Evolutionary conservation across 1,140 invertebrate genomes (phyloP), one percentile per base, ranked within the genome.

Genomic region (Araneus ventricosus): DNA sequence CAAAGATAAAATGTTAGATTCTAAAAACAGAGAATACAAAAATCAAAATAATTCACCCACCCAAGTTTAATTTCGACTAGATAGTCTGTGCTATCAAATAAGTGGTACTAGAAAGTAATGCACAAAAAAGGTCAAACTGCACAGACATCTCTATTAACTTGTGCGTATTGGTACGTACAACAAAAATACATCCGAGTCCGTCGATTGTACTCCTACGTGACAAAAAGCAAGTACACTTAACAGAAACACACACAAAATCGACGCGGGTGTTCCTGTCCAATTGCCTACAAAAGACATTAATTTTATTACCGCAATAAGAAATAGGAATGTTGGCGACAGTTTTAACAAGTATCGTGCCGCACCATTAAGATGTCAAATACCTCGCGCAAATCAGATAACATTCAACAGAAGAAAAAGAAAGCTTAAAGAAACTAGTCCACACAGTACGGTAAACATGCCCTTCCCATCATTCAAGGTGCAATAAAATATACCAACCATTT

Each of bases 361-460:
- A 30, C 67, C 67, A 75, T 75, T 75, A 75, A 75, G 67, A 75
- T 75, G 67, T 75, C 27, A 75, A 75, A 14, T 34, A 75, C 67
- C 67, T 75, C 67, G 27, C 10, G 34, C 67, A 75, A 75, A 75
- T 75, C 27, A 75, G 67, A 75, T 75, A 61, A 20, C 20, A 20
- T 75, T 30, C 4, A 34, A 30, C 27, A 37, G 27, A 30, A 75
- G 27, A 70, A 30, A 34, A 75, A 63, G 61, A 24, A 63, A n/a
- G 61, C 24, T 27, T n/a, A 63, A 7, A 63, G n/a, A 63, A 63
- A 63, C 24, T n/a, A 63, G 61, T 20, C 27, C 30, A 30, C 27
- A 17, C 30, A 27, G 67, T 75, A 75, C 34, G 67, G 27, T 75
- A 75, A 75, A 34, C 27, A 75, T 34, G 67, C 30, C 30, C 67